Percentiles rank a stretch among this genome's conserved stretches.
Conservation (phyloP, 1,140 invertebrate genomes). For the Drosophila trapezifrons region DNA sequence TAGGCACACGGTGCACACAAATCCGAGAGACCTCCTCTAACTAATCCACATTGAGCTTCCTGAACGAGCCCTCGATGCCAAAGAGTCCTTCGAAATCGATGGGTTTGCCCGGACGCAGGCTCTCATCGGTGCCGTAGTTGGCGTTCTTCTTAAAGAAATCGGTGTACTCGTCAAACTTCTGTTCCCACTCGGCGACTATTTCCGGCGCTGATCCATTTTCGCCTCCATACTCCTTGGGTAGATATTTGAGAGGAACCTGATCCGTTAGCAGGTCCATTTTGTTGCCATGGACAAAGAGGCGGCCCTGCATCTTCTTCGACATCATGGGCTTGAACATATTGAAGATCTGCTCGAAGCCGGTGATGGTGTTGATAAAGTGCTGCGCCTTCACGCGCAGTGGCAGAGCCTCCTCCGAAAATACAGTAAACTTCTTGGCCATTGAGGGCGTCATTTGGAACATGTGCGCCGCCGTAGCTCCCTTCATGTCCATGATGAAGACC, state of each 20-base stretch:
- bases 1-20: not conserved
- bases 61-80: slow-evolving; percentile 75
- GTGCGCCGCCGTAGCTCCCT: slow-evolving; percentile 83
- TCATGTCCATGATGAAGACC: slow-evolving; percentile 84
- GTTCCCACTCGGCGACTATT: slow-evolving; percentile 85
- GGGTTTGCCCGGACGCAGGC: slow-evolving; percentile 86
- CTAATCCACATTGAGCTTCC: slow-evolving; percentile 74
- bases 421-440: slow-evolving; percentile 85
- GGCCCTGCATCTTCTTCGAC: slow-evolving; percentile 84
- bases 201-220: slow-evolving; percentile 84
- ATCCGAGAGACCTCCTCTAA: not conserved
- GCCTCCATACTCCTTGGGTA: slow-evolving; percentile 87
- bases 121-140: slow-evolving; percentile 85
- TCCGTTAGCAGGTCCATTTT: slow-evolving; percentile 84
- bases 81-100: slow-evolving; percentile 85
- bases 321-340: slow-evolving; percentile 85
- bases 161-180: slow-evolving; percentile 85
- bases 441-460: slow-evolving; percentile 85
- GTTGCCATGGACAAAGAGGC: slow-evolving; percentile 85
- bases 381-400: slow-evolving; percentile 85
- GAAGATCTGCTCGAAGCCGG: slow-evolving; percentile 85
- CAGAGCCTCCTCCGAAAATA: slow-evolving; percentile 85
- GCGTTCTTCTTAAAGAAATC: slow-evolving; percentile 86
- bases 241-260: slow-evolving; percentile 84
- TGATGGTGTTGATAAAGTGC: slow-evolving; percentile 85